Evolutionary conservation across 2,888 invertebrate genomes (phyloP), one percentile per base, ranked within the genome.

Genomic region (Eretmocerus hayati): DNA sequence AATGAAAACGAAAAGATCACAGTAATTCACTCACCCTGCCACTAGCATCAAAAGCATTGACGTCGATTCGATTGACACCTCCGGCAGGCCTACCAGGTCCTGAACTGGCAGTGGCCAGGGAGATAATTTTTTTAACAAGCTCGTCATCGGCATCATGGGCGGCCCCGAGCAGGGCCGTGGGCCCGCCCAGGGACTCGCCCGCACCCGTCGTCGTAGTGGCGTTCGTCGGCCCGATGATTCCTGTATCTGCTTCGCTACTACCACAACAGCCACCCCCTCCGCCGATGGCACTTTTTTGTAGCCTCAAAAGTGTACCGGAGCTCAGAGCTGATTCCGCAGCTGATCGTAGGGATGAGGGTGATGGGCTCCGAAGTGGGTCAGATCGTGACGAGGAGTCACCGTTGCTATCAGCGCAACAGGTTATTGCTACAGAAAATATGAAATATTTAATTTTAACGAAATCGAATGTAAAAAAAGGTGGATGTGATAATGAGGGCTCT

Each of bases 1-100:
- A n/a, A n/a, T n/a, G n/a, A n/a, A n/a, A n/a, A n/a, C n/a, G n/a
- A n/a, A n/a, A n/a, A n/a, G n/a, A n/a, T n/a, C n/a, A n/a, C n/a
- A n/a, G n/a, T n/a, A n/a, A n/a, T n/a, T n/a, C 13, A 67, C 78
- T 78, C 60, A 80, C 80, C 73, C 79, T 72, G 60, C 80, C 80
- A 60, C 77, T 78, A 56, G 69, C 67, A 62, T 81, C 80, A 4
- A 72, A 67, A 19, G 76, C 73, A 62, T 80, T 80, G 55, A 79
- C 63, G 54, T 78, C 77, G 41, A 70, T 66, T n/a, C n/a, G n/a
- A n/a, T n/a, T n/a, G n/a, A n/a, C n/a, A n/a, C n/a, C n/a, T n/a
- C n/a, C n/a, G n/a, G n/a, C n/a, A n/a, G n/a, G n/a, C 43, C 73
- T 72, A 1, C 72, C 72, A 2, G 62, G 45, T 19, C 63, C 66